Evolutionary conservation across 2,888 invertebrate species (phyloP), one percentile per base, ranked within the genome.

Genomic region (Tetragnatha montana): DNA sequence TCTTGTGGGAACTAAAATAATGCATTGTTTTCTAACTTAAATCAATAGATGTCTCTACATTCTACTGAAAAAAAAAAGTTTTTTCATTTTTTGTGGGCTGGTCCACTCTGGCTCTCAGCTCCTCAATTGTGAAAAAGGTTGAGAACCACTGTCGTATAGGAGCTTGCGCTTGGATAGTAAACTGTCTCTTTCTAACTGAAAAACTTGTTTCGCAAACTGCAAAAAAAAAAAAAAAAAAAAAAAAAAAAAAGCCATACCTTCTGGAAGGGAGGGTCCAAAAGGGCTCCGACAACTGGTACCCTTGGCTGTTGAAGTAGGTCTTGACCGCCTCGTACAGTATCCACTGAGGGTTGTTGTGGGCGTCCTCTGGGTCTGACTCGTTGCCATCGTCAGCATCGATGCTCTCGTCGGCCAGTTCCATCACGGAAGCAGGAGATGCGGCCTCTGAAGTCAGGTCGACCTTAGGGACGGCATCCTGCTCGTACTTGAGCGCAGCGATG

Each of bases 221-320:
- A n/a, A n/a, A n/a, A n/a, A n/a, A n/a, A n/a, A n/a, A n/a, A n/a
- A n/a, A n/a, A n/a, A n/a, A n/a, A n/a, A n/a, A n/a, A n/a, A n/a
- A 21, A 76, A 71, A 71, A 71, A 71, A 7, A n/a, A n/a, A 19
- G 8, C 17, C 83, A 68, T 87, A 93, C 94, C 93, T 93, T 92
- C 93, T 93, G 8, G 97, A 97, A 0, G 99, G 99, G 88, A 99
- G 94, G 92, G 97, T 97, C 95, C 97, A 96, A 94, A 99, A 97
- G 0, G 98, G 97, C 93, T 98, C 98, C 49, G 97, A 96, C 93
- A 98, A 94, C n/a, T 96, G 95, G 1, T 95, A 95, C n/a, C 97
- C 98, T 94, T 92, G 91, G 12, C 92, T 89, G 47, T 92, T 92
- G 35, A 92, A 88, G 69, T 81, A 89, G 51, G 73, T 91, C 75